Evolutionary conservation across 1,140 invertebrate species (phyloP), one percentile per base, ranked within the genome.

Genomic region (Lordiphosa clarofinis): DNA sequence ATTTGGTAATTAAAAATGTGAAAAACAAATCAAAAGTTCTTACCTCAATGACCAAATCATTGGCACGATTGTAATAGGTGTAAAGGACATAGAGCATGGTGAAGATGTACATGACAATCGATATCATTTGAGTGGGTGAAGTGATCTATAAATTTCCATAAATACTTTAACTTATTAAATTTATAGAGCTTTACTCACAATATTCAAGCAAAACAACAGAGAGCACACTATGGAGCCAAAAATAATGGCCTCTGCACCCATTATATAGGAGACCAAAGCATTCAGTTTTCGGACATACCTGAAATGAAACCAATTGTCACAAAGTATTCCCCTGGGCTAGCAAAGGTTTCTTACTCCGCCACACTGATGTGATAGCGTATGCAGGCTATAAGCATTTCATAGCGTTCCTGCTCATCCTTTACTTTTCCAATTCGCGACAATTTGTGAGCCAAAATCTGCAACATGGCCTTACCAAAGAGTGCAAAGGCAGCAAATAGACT

Each of bases 1-100:
- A 24, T 12, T 3, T 5, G 10, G 2, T 12, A 49, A 47, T 24
- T 9, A 13, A 5, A 24, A n/a, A 9, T 52, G 4, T 9, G 8
- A 4, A 21, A 19, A 8, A 0, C 9, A 10, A 8, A 21, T 19
- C 0, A 11, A 13, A 10, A 9, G 2, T 6, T 39, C 37, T 33
- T 33, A 88, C 87, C 79, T 75, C 73, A 33, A 73, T 56, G 4
- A 74, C 52, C 35, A 88, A 40, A 19, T 88, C 87, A 57, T 88
- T 87, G 39, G 87, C 87, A 7, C 78, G 57, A 55, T 81, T 87
- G 42, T 88, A 88, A 42, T 79, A 88, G 8, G 84, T 87, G 48
- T 59, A 88, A 0, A 88, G 65, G 0, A 88, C 73, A 61, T 88
- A 88, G 3, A 88, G 48, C 84, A 87, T 86, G 21, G 87, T 88